Percentiles rank a stretch among this genome's conserved stretches.
Conservation (phyloP, 1,140 invertebrate genomes). For the Pseudoatta argentina region DNA sequence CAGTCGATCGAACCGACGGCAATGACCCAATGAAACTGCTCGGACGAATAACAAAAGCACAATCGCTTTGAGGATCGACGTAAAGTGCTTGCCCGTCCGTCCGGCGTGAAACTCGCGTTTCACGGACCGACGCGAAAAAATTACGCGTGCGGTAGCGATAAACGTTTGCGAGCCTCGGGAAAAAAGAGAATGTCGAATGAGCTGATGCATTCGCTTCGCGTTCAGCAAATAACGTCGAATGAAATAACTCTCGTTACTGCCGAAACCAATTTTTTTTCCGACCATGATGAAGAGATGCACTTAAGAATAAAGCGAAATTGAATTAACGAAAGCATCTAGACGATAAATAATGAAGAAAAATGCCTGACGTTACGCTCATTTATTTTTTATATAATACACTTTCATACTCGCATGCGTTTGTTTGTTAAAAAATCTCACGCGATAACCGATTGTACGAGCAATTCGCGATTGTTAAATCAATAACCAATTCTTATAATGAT, state of each 20-base stretch:
- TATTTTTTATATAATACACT: background rate
- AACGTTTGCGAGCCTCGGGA: background rate
- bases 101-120: slow-evolving; percentile 59
- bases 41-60: slow-evolving; percentile 72
- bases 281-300: background rate
- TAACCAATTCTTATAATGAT: background rate
- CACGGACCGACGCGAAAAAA: slow-evolving; percentile 55
- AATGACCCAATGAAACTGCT: slow-evolving; percentile 68
- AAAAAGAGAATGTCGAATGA: slow-evolving; percentile 43
- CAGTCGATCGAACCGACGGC: slow-evolving; percentile 7
- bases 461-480: background rate
- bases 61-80: slow-evolving; percentile 64
- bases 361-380: background rate
- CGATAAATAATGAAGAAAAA: background rate
- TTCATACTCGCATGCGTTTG: background rate
- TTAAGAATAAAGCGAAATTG: background rate
- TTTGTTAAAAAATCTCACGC: background rate
- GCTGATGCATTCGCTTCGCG: background rate
- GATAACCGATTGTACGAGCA: background rate
- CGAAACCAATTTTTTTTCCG: slow-evolving; percentile 5
- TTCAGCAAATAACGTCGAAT: slow-evolving; percentile 27
- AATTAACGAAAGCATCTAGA: background rate
- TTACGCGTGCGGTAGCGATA: slow-evolving; percentile 16
- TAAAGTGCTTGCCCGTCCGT: slow-evolving; percentile 30
- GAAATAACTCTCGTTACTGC: slow-evolving; percentile 50